Evolutionary conservation across 2,113 vertebrate species (phyloP), one percentile per base, ranked within the genome.

Genomic region (Colinus virginianus): DNA sequence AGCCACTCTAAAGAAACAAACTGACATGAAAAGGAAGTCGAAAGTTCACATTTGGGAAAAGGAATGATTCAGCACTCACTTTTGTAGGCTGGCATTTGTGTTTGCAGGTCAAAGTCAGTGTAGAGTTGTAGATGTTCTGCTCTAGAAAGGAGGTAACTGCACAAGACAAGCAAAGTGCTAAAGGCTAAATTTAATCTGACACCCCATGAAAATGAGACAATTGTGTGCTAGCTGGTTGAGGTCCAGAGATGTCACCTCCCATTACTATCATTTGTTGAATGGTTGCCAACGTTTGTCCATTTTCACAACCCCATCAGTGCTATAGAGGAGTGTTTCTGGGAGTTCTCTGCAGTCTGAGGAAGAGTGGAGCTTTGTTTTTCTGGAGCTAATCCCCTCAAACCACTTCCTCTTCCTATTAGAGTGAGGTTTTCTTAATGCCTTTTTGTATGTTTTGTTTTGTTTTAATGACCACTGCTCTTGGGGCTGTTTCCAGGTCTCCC

Each of bases 121-220:
- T 72, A 59, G 82, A 64, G 56, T 90, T 85, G 14, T 88, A 90
- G 86, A 80, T 45, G 51, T 83, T 63, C 49, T 94, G 68, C 58
- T 80, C 63, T 72, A 67, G 68, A 46, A 68, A 74, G 90, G 56
- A 88, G 67, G 62, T 63, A 90, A 82, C 48, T 8, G 56, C 0
- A 9, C 86, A 43, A 15, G 75, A 83, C 66, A 87, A 89, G 90
- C 87, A 78, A 59, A 92, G 83, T 3, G 1, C 74, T 72, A 7
- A 90, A 91, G 64, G 76, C 83, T 84, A 95, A 94, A 94, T 97
- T 94, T 90, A 94, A 93, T 81, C 62, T 89, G 88, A 93, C 90
- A 81, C 51, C 16, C 84, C 71, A 89, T 84, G 90, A 94, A 96
- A 97, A 96, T 78, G 92, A 96, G 94, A 94, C 83, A 84, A 66